Conservation (phyloP, 2,797 vertebrate genomes). For the Dipus sagitta region DNA sequence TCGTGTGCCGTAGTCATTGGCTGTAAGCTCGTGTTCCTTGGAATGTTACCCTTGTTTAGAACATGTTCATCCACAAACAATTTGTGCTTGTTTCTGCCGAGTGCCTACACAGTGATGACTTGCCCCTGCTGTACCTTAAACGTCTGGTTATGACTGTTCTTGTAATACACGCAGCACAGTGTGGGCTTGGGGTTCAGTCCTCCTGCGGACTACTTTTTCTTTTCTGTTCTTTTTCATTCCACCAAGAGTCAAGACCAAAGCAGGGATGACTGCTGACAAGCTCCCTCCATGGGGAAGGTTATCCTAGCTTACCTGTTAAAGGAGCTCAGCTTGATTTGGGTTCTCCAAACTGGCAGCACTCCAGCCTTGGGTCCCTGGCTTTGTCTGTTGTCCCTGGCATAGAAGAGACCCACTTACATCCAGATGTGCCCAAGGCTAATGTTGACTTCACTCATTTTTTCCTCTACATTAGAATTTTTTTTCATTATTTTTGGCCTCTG, state of each 20-base stretch:
- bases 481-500: slow-evolving; percentile 52
- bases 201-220: background rate
- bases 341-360: background rate
- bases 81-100: background rate
- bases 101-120: background rate
- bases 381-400: background rate
- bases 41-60: slow-evolving; percentile 35
- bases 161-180: too few species aligned
- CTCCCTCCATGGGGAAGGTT: background rate
- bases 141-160: background rate
- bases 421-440: background rate
- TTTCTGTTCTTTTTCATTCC: background rate
- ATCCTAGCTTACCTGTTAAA: background rate
- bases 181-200: background rate
- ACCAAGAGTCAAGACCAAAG: background rate
- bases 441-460: slow-evolving; percentile 25
- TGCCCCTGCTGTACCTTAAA: background rate
- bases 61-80: background rate
- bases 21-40: background rate
- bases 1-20: background rate
- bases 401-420: background rate
- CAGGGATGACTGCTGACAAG: background rate
- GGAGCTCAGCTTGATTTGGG: background rate
- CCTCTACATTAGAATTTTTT: background rate
- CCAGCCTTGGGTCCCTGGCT: background rate